These are phyloP conservation scores for Molorchus minor DNA, from an alignment of 2,888 invertebrate species.

Conservation along the genomic window DNA sequence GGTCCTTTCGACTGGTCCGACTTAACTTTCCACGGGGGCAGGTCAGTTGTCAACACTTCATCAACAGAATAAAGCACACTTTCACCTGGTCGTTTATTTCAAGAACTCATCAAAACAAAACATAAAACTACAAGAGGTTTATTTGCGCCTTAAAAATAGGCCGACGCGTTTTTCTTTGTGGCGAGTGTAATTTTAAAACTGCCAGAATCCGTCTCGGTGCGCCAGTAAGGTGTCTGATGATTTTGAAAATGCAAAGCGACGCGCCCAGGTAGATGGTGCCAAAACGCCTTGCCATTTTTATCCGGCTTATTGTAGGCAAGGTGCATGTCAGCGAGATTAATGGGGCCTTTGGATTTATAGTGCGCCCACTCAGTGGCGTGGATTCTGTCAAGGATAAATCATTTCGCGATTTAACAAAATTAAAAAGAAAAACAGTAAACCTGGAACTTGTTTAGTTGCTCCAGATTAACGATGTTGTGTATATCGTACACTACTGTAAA, in stretches of 20 bases:
- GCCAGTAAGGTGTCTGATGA: conserved; percentile 26
- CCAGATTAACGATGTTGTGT: too few species aligned
- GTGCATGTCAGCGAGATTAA: conserved; percentile 28
- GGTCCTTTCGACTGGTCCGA: too few species aligned
- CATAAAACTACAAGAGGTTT: conserved; percentile 17
- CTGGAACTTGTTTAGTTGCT: too few species aligned
- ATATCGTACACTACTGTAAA: too few species aligned
- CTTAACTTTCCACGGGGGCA: too few species aligned
- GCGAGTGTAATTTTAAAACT: conserved; percentile 19
- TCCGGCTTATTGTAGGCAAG: conserved; percentile 17
- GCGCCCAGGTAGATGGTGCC: conserved; percentile 25
- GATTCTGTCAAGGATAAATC: conserved; percentile 17
- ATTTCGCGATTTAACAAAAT: not conserved
- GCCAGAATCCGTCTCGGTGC: conserved; percentile 11
- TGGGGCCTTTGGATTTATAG: conserved; percentile 24
- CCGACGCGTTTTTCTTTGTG: conserved; percentile 15
- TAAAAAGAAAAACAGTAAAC: too few species aligned
- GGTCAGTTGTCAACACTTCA: too few species aligned
- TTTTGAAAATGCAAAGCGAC: conserved; percentile 23
- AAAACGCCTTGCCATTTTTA: conserved; percentile 17
- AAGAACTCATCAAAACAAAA: conserved; percentile 10
- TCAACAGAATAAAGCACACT: too few species aligned
- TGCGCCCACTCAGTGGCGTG: conserved; percentile 20
- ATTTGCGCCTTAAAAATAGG: conserved; percentile 24
- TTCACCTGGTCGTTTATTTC: conserved; percentile 22